Conservation (phyloP, 2,888 invertebrate genomes). For the Bibio marci region DNA sequence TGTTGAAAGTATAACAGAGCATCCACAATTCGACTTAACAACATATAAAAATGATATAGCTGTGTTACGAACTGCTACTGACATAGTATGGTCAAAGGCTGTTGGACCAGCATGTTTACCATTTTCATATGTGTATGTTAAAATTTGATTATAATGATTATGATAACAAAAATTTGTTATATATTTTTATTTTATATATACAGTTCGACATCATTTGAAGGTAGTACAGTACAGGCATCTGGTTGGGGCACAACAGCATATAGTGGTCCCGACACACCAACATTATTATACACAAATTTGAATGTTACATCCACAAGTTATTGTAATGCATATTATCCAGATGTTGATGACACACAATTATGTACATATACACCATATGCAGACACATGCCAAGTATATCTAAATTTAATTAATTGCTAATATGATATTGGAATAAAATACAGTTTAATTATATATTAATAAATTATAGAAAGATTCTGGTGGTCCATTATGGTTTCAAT, state of each 20-base stretch:
- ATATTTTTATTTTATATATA: not conserved
- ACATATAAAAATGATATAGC: slow-evolving; percentile 9
- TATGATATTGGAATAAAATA: no score
- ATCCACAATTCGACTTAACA: slow-evolving; percentile 3
- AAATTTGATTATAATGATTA: not conserved
- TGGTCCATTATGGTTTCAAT: slow-evolving; percentile 31
- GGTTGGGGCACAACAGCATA: slow-evolving; percentile 38
- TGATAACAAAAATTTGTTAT: not conserved
- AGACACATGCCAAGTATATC: slow-evolving; percentile 35
- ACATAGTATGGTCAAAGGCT: slow-evolving; percentile 6
- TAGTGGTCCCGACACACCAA: slow-evolving; percentile 29
- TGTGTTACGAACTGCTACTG: slow-evolving; percentile 3
- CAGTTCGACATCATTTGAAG: slow-evolving; percentile 11
- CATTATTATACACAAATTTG: slow-evolving; percentile 31
- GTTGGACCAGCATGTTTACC: slow-evolving; percentile 10
- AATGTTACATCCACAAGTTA: slow-evolving; percentile 23
- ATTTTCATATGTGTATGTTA: slow-evolving; percentile 13
- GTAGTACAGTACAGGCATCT: slow-evolving; percentile 14
- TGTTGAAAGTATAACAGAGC: slow-evolving; percentile 4
- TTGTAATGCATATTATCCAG: slow-evolving; percentile 20
- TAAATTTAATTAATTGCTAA: no score
- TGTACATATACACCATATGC: slow-evolving; percentile 26
- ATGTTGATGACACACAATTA: slow-evolving; percentile 15
- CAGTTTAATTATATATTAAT: no score
- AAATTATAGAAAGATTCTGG: slow-evolving; percentile 25